phyloP scores from a whole-genome alignment of 2,888 invertebrate genomes.

The Diplolepis rosae region DNA sequence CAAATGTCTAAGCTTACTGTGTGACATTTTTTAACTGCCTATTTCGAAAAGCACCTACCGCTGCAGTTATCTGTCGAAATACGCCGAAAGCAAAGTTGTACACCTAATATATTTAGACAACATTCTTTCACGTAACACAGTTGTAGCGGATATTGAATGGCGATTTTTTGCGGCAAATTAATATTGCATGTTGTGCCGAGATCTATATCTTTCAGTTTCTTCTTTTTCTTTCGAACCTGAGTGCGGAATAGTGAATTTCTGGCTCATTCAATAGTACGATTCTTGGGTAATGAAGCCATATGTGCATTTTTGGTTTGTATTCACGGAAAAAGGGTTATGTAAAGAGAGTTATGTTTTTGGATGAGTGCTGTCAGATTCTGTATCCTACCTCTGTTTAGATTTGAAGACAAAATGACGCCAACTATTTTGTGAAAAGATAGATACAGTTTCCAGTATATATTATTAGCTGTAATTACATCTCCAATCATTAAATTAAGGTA shows the following conservation, averaged over 20 bases:
- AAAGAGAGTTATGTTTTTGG: slow-evolving; percentile 33
- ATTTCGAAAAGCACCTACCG: no score
- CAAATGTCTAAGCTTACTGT: no score
- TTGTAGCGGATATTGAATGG: slow-evolving; percentile 36
- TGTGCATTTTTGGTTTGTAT: slow-evolving; percentile 38
- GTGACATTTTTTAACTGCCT: no score
- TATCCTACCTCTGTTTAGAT: slow-evolving; percentile 33
- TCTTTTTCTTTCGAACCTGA: slow-evolving; percentile 38
- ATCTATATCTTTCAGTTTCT: slow-evolving; percentile 38
- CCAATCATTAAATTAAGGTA: slow-evolving; percentile 41
- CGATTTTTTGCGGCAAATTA: slow-evolving; percentile 34
- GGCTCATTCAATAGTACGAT: slow-evolving; percentile 35
- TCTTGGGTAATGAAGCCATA: slow-evolving; percentile 35
- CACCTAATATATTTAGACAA: no score
- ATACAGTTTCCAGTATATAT: slow-evolving; percentile 33
- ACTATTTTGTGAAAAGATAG: slow-evolving; percentile 16
- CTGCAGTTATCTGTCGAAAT: no score
- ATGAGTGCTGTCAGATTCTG: slow-evolving; percentile 25
- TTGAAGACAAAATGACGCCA: slow-evolving; percentile 34
- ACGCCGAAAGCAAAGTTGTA: no score
- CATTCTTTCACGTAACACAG: slow-evolving; percentile 34
- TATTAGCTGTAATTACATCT: slow-evolving; percentile 22
- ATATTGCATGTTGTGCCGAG: slow-evolving; percentile 31
- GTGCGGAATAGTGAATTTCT: slow-evolving; percentile 33
- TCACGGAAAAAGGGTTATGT: slow-evolving; percentile 33